Evolutionary conservation across 2,888 invertebrate species (phyloP).

Genomic region (Cataglyphis rosenhaueri): DNA sequence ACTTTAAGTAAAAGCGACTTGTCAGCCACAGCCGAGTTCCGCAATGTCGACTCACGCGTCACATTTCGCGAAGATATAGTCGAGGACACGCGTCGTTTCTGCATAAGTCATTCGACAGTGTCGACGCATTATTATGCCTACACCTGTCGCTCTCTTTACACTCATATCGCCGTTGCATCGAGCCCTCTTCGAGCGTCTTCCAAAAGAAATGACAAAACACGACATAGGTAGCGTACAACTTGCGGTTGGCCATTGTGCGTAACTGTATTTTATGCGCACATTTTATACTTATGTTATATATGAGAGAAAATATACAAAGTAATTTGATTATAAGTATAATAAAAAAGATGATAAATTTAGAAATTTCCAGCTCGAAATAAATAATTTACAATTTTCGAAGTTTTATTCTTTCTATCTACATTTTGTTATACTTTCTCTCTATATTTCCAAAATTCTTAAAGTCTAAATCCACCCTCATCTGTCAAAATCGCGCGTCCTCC

Average conservation of each 20-base stretch:
- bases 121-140: constrained; percentile 46
- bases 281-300: neutral
- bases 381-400: neutral
- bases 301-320: neutral
- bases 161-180: constrained; percentile 32
- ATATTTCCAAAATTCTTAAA: neutral
- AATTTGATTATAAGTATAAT: neutral
- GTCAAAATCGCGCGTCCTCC: neutral
- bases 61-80: constrained; percentile 15
- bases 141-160: constrained; percentile 51
- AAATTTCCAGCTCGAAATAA: neutral
- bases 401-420: too few relatives aligned
- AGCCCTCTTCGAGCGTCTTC: constrained; percentile 3
- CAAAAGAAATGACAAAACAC: constrained; percentile 37
- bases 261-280: constrained; percentile 14
- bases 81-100: constrained; percentile 44
- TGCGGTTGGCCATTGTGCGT: neutral
- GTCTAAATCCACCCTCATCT: too few relatives aligned
- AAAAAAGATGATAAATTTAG: neutral
- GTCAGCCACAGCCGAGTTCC: neutral
- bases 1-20: neutral
- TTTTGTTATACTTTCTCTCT: too few relatives aligned
- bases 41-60: neutral
- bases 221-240: constrained; percentile 45
- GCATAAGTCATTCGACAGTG: constrained; percentile 37